A percentile compares a stretch with the other conserved stretches of the same genome.
phyloP scores from a whole-genome alignment of 2,888 invertebrate genomes.

The Cerastoderma edule region DNA sequence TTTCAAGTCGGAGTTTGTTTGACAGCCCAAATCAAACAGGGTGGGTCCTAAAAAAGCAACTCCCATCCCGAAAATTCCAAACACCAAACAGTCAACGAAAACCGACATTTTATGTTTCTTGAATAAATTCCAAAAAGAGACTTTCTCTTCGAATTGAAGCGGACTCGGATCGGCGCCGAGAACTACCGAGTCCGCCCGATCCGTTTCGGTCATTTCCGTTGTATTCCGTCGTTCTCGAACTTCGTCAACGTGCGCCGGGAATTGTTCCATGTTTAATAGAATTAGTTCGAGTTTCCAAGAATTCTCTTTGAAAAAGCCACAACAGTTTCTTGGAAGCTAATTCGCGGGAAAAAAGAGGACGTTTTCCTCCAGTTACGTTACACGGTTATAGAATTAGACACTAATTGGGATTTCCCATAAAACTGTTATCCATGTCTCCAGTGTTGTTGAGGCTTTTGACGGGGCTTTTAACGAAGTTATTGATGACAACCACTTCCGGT shows the following conservation, averaged over 20 bases:
- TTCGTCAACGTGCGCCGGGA: background rate
- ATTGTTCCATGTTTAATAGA: slow-evolving; percentile 3
- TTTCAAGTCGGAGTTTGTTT: slow-evolving; percentile 83
- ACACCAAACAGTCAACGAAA: slow-evolving; percentile 84
- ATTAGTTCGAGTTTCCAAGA: background rate
- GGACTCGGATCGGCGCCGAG: slow-evolving; percentile 44
- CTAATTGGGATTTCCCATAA: slow-evolving; percentile 21
- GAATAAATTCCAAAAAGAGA: slow-evolving; percentile 82
- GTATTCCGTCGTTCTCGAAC: background rate
- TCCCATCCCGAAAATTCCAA: slow-evolving; percentile 85
- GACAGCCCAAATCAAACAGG: slow-evolving; percentile 84
- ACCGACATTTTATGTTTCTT: slow-evolving; percentile 83
- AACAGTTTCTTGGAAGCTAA: background rate
- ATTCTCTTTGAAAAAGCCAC: background rate
- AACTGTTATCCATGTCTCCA: slow-evolving; percentile 10
- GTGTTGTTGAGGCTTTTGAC: background rate
- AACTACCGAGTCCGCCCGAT: slow-evolving; percentile 28
- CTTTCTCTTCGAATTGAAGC: slow-evolving; percentile 56
- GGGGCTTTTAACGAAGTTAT: slow-evolving; percentile 12
- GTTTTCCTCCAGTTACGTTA: slow-evolving; percentile 6
- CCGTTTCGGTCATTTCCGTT: background rate
- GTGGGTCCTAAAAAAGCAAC: slow-evolving; percentile 85
- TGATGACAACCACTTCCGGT: background rate
- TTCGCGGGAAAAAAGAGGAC: background rate
- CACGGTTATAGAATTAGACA: slow-evolving; percentile 3